Evolutionary conservation across 2,113 vertebrate genomes (phyloP).

Genomic region (Procavia capensis): DNA sequence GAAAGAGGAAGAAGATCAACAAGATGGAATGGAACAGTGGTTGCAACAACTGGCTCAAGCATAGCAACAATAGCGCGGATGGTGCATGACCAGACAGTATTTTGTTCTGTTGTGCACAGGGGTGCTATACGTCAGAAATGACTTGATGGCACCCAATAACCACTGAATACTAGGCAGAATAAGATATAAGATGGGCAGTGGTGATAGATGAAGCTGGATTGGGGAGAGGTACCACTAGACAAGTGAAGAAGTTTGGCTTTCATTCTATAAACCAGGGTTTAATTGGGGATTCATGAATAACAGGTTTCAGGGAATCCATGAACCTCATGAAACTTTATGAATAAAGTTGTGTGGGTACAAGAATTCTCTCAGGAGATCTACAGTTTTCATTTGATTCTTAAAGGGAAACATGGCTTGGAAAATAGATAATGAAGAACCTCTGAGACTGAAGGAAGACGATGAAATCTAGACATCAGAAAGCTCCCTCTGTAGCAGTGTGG

Average conservation of each 20-base stretch:
- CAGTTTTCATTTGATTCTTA: slow-evolving; percentile 13
- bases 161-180: not conserved
- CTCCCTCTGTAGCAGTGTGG: not conserved
- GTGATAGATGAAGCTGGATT: not conserved
- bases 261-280: not conserved
- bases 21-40: no score
- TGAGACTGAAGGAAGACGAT: not conserved
- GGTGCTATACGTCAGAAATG: no score
- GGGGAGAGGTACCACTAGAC: not conserved
- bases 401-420: not conserved
- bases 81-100: no score
- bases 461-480: not conserved
- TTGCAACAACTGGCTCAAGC: no score
- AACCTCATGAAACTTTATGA: not conserved
- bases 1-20: no score
- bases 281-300: not conserved
- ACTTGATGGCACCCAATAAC: no score
- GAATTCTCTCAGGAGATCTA: not conserved
- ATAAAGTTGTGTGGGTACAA: not conserved
- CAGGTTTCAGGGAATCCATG: not conserved
- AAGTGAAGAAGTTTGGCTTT: not conserved
- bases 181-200: not conserved
- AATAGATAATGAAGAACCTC: not conserved
- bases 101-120: no score
- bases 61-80: no score